These are phyloP conservation scores for Ascidia mentula DNA, from an alignment of 23 tunicate species.

Conservation along the genomic window DNA sequence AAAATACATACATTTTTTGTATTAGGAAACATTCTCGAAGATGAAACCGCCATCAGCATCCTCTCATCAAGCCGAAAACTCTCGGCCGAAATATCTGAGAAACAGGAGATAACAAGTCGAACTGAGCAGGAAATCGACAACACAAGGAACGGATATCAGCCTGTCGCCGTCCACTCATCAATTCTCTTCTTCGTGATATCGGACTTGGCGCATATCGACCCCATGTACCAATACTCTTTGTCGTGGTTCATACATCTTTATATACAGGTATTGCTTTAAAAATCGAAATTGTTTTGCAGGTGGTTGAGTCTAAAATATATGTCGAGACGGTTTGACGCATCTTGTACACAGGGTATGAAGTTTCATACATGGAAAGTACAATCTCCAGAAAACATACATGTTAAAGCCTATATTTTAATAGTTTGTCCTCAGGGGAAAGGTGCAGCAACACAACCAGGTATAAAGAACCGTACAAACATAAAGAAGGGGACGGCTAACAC, in stretches of 20 bases:
- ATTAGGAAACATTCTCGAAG: conserved; percentile 79
- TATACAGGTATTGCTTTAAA: conserved; percentile 68
- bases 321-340: too few species aligned
- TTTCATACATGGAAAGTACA: too few species aligned
- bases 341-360: too few species aligned
- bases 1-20: too few species aligned
- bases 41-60: conserved; percentile 77
- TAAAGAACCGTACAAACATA: too few species aligned
- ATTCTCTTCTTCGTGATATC: conserved; percentile 89
- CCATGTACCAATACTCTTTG: conserved; percentile 90
- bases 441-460: too few species aligned
- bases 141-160: conserved; percentile 75
- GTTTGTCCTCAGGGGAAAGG: too few species aligned
- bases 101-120: conserved; percentile 77
- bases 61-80: conserved; percentile 65
- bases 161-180: conserved; percentile 83
- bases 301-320: too few species aligned
- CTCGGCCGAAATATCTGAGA: conserved; percentile 64
- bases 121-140: conserved; percentile 77
- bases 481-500: too few species aligned
- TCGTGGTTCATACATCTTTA: conserved; percentile 86
- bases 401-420: too few species aligned
- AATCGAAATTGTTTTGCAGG: too few species aligned
- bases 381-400: too few species aligned
- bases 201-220: conserved; percentile 86